A percentile compares a stretch with the other conserved stretches of the same genome.
Evolutionary conservation across 2,113 vertebrate species (phyloP).

Genomic region (Eidolon helvum): DNA sequence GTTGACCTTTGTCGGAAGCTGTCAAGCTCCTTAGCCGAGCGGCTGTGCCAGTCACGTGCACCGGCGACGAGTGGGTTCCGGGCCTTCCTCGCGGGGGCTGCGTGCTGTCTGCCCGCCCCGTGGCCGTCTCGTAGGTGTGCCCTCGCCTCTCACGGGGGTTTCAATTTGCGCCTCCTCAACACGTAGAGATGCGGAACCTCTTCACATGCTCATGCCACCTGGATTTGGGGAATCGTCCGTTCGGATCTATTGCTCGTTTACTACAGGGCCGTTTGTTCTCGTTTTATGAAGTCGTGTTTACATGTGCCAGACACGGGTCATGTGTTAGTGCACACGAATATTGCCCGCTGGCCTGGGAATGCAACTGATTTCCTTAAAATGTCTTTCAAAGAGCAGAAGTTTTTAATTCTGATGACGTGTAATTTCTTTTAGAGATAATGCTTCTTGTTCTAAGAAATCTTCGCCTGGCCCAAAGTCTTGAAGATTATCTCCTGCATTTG

Average conservation of each 20-base stretch:
- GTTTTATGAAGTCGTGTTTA: background rate
- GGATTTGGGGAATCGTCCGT: too few species aligned
- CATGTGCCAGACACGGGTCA: too few species aligned
- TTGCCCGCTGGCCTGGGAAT: background rate
- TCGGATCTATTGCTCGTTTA: too few species aligned
- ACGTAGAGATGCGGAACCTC: too few species aligned
- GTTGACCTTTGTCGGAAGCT: too few species aligned
- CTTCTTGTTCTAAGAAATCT: background rate
- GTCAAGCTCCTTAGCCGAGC: too few species aligned
- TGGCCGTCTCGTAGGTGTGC: background rate
- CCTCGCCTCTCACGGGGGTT: fast-evolving
- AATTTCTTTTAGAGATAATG: background rate
- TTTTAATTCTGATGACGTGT: background rate
- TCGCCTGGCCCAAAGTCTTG: background rate
- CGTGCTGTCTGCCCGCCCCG: fast-evolving
- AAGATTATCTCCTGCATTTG: background rate
- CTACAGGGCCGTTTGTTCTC: background rate
- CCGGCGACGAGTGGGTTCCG: too few species aligned
- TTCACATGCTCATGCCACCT: background rate
- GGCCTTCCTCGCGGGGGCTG: background rate
- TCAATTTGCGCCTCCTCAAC: background rate
- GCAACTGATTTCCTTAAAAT: background rate
- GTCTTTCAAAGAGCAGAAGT: background rate
- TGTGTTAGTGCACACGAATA: background rate
- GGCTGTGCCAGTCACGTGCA: too few species aligned